Percentiles rank a stretch among this genome's conserved stretches.
Evolutionary conservation across 2,888 invertebrate species (phyloP).

Genomic region (Drosophila pseudotalamancana): DNA sequence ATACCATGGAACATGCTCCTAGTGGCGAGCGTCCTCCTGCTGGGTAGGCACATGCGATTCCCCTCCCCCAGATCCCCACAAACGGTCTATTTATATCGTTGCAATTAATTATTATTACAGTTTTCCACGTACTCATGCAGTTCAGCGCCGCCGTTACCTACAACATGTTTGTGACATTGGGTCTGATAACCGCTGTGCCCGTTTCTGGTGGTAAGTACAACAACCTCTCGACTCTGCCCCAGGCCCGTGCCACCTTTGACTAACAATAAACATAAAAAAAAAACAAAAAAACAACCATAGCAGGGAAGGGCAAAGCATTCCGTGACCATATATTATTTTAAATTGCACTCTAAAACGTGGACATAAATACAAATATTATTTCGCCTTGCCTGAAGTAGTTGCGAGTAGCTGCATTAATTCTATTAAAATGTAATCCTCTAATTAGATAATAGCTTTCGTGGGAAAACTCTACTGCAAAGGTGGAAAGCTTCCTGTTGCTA

Average conservation of each 20-base stretch:
- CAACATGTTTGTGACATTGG: conserved; percentile 97
- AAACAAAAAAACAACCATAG: conserved; percentile 6
- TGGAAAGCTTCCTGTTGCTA: too few relatives aligned
- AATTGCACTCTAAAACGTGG: conserved; percentile 41
- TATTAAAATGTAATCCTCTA: background rate
- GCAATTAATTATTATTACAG: conserved; percentile 86
- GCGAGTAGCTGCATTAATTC: background rate
- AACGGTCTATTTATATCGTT: conserved; percentile 43
- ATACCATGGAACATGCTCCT: conserved; percentile 95
- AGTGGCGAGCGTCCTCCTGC: conserved; percentile 91
- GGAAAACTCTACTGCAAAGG: too few relatives aligned
- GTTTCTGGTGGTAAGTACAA: conserved; percentile 93
- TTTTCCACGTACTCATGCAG: conserved; percentile 96
- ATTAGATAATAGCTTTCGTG: background rate
- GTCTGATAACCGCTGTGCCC: conserved; percentile 96
- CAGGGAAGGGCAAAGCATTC: conserved; percentile 22
- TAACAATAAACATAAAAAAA: too few relatives aligned
- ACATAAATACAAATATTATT: conserved; percentile 1
- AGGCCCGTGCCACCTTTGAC: background rate
- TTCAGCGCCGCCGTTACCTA: conserved; percentile 97
- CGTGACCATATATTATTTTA: conserved; percentile 61
- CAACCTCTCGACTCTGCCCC: conserved; percentile 11
- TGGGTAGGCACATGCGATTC: conserved; percentile 86
- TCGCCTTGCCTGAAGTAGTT: background rate
- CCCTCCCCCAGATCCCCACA: conserved; percentile 5